Base-by-base conservation (phyloP, 2,888 invertebrate species). In the Eledona agricola region DNA sequence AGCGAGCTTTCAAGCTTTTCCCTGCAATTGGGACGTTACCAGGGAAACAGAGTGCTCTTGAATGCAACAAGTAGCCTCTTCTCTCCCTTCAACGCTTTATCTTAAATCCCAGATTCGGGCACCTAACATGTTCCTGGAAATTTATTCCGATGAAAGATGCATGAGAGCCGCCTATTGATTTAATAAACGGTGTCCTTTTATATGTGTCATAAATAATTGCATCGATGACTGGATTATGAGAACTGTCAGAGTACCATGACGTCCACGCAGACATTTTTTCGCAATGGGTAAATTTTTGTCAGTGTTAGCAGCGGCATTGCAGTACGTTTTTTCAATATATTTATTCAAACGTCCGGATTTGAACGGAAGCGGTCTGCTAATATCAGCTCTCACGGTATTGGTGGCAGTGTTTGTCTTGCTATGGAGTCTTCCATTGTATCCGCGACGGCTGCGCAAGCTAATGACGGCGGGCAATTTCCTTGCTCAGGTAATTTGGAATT, bases 281-380 rank as follows among this genome's bases (percentile, higher is more conserved):
- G 37, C 29, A 53, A 75, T 75, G 75, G 74, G 68, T 23, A 65
- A 60, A 54, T 67, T 70, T 54, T 47, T 60, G 28, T 69, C 73
- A 1, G 64, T 71, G 17, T 58, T 71, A 49, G 34, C 66, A 55
- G 73, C 73, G 4, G 69, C 67, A 13, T 15, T 68, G 15, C 52
- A 70, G 45, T 72, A 70, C 60, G 65, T 58, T 10, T 64, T 50
- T 42, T 71, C 70, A 16, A 31, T 70, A 11, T 64, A 69, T 47
- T 63, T 74, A 28, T 75, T 74, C 52, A 64, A 66, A 47, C 66
- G 67, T 37, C 60, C 65, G 0, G 51, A 42, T 16, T 55, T 52
- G 26, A 52, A 58, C 1, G 65, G 63, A 25, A 63, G 66, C 29
- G 71, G 72, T 11, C 74, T 73, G 1, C 54, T 71, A 4, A 23